These are phyloP conservation scores for Mythimna impura DNA, from an alignment of 2,888 invertebrate species.

Conservation along the genomic window DNA sequence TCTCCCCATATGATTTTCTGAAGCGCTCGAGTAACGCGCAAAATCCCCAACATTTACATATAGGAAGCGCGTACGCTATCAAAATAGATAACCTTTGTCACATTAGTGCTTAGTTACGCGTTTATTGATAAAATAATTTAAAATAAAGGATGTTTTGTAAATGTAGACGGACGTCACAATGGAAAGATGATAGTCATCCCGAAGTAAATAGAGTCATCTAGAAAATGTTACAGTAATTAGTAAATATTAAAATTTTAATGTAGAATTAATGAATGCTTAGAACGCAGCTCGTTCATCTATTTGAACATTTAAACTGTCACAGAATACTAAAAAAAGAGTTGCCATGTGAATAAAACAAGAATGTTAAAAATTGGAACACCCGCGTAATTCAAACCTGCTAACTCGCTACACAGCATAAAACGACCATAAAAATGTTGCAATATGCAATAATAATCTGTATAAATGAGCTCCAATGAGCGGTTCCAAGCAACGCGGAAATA, in stretches of 20 bases:
- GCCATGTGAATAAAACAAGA: slow-evolving; percentile 10
- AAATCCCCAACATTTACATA: not conserved
- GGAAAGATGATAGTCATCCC: not conserved
- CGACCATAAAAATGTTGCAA: slow-evolving; percentile 60
- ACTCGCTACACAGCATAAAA: slow-evolving; percentile 36
- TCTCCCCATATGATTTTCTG: too few species aligned
- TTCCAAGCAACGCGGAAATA: slow-evolving; percentile 84
- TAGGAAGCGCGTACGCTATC: slow-evolving; percentile 59
- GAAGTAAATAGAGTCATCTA: not conserved
- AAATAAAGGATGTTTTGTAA: slow-evolving; percentile 5
- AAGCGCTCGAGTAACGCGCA: too few species aligned
- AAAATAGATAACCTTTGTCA: slow-evolving; percentile 59
- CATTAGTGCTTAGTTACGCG: slow-evolving; percentile 52
- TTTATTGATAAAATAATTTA: slow-evolving; percentile 35
- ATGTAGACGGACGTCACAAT: not conserved
- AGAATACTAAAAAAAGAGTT: slow-evolving; percentile 6
- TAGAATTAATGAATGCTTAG: not conserved
- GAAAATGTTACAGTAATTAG: not conserved
- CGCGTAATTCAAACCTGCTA: slow-evolving; percentile 28
- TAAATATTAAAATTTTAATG: not conserved
- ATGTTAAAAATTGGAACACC: slow-evolving; percentile 18
- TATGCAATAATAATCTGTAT: slow-evolving; percentile 67
- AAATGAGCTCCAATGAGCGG: slow-evolving; percentile 71
- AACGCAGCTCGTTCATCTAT: not conserved
- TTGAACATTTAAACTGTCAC: slow-evolving; percentile 8